phyloP scores from a whole-genome alignment of 1,140 invertebrate genomes.

The Tetranychus cinnabarinus region DNA sequence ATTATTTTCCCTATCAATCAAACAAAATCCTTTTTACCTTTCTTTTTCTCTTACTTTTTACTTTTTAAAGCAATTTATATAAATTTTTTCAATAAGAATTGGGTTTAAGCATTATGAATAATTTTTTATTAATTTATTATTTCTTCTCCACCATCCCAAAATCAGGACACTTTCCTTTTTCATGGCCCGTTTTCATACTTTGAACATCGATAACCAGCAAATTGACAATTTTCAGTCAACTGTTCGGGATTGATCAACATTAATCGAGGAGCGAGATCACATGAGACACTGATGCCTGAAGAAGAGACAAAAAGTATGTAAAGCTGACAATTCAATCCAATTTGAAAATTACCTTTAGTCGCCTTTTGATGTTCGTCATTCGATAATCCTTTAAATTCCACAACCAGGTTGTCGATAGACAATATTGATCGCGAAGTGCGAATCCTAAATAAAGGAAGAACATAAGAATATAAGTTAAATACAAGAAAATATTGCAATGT shows the following conservation, averaged over 20 bases:
- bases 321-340: background rate
- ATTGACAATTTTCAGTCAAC: conserved; percentile 22
- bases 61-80: no score
- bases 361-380: background rate
- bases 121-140: background rate
- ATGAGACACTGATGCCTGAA: background rate
- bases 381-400: background rate
- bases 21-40: background rate
- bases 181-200: conserved; percentile 12
- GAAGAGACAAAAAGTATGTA: background rate
- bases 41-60: background rate
- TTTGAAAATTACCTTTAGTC: background rate
- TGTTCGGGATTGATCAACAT: background rate
- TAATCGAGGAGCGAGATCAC: background rate
- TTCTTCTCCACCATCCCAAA: background rate
- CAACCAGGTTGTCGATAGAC: conserved; percentile 48
- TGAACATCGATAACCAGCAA: conserved; percentile 12
- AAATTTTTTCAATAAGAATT: no score
- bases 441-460: conserved; percentile 30
- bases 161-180: conserved; percentile 12
- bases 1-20: background rate
- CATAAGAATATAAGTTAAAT: conserved; percentile 15
- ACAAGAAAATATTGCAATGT: conserved; percentile 15
- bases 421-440: conserved; percentile 37
- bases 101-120: no score